Evolutionary conservation across 1,140 invertebrate species (phyloP), one percentile per base, ranked within the genome.

Genomic region (Bombus soroeensis): DNA sequence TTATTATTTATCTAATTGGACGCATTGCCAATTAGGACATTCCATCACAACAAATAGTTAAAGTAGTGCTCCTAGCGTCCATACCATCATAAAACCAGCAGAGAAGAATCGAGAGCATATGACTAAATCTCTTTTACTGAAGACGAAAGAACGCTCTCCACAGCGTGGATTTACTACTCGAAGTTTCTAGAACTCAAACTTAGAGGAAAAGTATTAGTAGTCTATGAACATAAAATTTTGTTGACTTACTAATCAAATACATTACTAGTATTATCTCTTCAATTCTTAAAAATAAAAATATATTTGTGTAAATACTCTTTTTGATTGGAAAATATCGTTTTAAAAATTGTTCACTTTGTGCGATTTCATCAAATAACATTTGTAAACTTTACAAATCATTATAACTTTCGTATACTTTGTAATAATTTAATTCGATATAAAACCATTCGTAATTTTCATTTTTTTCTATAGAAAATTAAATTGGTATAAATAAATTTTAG

Each of bases 311-410:
- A 81, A 81, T 84, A 66, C n/a, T 39, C 84, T 32, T 87, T 77
- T 84, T 37, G 37, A 81, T 90, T 41, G 59, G 47, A 39, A 83
- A 81, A 57, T 86, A 15, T 82, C 22, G 53, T 57, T 71, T 80
- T 34, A 57, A 87, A 34, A 84, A 71, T 77, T 62, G 43, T 82
- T 79, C 70, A 78, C 41, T 87, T 88, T 79, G 81, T 83, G 71
- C 62, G n/a, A 83, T 53, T 71, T 73, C 47, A 53, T 87, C 43
- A 86, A 85, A 88, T 85, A 90, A 85, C 74, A 83, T 72, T 70
- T 83, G 71, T 88, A 88, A 90, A 88, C 83, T 89, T 90, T 90
- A 74, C 57, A 89, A 85, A 81, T 87, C 57, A 90, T 83, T 64
- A 47, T 75, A 90, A 86, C 86, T 82, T 85, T 62, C 37, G 73